Base-by-base conservation (phyloP, 2,888 invertebrate species). In the Mesochorus sp. region DNA sequence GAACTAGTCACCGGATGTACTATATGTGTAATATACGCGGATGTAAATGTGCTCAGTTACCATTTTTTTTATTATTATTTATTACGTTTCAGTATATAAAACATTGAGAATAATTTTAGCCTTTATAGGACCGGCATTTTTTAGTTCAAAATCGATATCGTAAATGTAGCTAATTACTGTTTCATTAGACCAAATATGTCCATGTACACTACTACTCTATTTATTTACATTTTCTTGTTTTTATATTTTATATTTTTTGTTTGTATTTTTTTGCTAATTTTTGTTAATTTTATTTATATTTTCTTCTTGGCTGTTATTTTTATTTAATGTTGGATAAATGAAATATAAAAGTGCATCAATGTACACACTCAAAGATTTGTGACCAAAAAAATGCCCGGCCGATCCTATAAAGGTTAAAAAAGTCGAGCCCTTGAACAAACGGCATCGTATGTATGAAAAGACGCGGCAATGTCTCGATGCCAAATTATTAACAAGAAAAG, bases 1-100 rank as follows among this genome's bases (percentile, higher is more conserved):
- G 28, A 71, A 31, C 79, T 79, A 79, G 79, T 79, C 79, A 75
- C 39, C 53, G 21, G 51, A 73, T 31, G 55, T 64, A 57, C 62
- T 55, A 57, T 61, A 26, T 42, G 57, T 8, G 10, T 49, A 28
- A 64, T 37, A 47, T 39, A n/a, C 51, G 61, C 67, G 72, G 68
- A 72, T 68, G 61, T n/a, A 44, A n/a, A 79, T 49, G 62, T 61
- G 57, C 28, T 75, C 55, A 78, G 62, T 68, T 75, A 75, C 71
- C 78, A 71, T 64, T 67, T 64, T 57, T 47, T 12, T 75, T 62
- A n/a, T 44, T 64, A 64, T 59, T 51, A 37, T 53, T 66, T 14
- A 51, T 19, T 59, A 10, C 19, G 17, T n/a, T 57, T 17, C 21
- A 24, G 39, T 55, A 64, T n/a, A 51, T 6, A 53, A 61, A 71